Conservation (phyloP, 2,797 vertebrate genomes). For the Hyperoplus immaculatus region DNA sequence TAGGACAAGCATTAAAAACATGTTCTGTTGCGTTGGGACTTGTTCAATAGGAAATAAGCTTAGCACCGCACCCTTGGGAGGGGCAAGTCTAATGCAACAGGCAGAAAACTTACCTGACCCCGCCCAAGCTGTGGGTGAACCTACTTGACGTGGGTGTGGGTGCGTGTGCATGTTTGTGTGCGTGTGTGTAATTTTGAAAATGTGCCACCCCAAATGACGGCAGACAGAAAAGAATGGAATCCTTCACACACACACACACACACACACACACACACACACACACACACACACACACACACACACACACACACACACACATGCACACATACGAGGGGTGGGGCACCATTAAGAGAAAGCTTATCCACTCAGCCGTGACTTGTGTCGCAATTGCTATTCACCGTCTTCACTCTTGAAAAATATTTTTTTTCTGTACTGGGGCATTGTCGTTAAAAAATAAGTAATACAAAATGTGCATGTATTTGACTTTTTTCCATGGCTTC, state of each 20-base stretch:
- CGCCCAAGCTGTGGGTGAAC: conserved; percentile 17
- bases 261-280: conserved; percentile 15
- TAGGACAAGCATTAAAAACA: conserved; percentile 17
- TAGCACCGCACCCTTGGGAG: conserved; percentile 61
- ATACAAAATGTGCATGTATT: neutral
- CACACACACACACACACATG: neutral
- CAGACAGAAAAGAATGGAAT: conserved; percentile 41
- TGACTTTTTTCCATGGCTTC: neutral
- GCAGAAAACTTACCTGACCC: conserved; percentile 36
- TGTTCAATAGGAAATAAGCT: conserved; percentile 65
- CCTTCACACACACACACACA: neutral
- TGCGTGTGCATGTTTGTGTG: conserved; percentile 10
- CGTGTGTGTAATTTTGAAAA: conserved; percentile 30
- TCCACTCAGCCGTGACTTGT: conserved; percentile 9
- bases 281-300: neutral
- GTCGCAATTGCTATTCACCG: neutral
- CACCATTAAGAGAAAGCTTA: conserved; percentile 5
- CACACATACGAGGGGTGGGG: conserved; percentile 27
- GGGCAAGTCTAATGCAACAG: conserved; percentile 53
- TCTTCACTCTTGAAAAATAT: neutral
- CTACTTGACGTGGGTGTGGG: conserved; percentile 27
- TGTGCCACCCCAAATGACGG: neutral
- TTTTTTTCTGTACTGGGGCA: neutral
- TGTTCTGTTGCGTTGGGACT: conserved; percentile 72
- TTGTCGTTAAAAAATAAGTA: neutral